Base-by-base conservation (phyloP, 1,140 invertebrate genomes). In the Aricia agestis region DNA sequence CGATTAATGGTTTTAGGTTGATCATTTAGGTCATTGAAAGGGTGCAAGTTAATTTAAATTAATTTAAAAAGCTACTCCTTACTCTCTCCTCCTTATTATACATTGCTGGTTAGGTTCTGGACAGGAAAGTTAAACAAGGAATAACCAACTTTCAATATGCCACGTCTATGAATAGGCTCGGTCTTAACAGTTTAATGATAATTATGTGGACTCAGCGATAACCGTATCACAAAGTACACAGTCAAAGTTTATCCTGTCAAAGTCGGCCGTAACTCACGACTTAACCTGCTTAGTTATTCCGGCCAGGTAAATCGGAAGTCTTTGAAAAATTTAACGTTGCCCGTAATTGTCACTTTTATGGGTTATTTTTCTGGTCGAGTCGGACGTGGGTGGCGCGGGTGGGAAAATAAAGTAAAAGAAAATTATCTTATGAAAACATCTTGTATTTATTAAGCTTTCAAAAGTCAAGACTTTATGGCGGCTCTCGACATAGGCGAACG, bases 291-390 rank as follows among this genome's bases (percentile, higher is more conserved):
- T 63, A 19, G 59, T 10, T 63, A 63, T 63, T 63, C 59, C 59
- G 59, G 18, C 17, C 17, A 63, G 59, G 59, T 63, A 63, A 18
- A 19, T 63, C 59, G 59, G 59, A 63, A 63, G 59, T 63, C 59
- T 63, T 63, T 63, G 59, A 63, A 25, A 63, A 11, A 63, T 63
- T 63, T 63, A 19, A 63, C 59, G 59, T 63, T 25, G 59, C 19
- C 18, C 59, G 59, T 63, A 63, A 63, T 63, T 63, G 59, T 63
- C 59, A 63, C 17, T 63, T 63, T 63, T 63, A 63, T 63, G 59
- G 18, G 59, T 63, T 19, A 18, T 63, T 63, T 19, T 11, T 19
- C 18, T 19, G 59, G 59, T 63, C 11, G 19, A 19, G 2, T 18
- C 10, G 7, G 17, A 63, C 59, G 59, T 63, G 59, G 59, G 59